These are phyloP conservation scores for Motacilla alba DNA, from an alignment of 2,113 vertebrate genomes.

Conservation along the genomic window DNA sequence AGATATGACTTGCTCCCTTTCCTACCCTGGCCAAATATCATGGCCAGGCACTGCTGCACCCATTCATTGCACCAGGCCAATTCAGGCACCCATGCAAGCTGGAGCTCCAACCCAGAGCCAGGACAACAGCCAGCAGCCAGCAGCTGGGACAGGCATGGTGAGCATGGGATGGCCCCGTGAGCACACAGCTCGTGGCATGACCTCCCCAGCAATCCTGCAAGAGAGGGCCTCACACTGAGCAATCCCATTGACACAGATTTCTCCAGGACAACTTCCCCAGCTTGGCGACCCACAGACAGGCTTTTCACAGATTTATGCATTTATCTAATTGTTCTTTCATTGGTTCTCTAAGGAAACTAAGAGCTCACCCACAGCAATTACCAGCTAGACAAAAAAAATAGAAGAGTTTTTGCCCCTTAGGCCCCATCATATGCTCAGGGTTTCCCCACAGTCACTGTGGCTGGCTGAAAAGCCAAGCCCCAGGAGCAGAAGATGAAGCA, in stretches of 20 bases:
- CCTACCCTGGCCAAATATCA: not conserved
- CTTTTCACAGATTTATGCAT: not conserved
- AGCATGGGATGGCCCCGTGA: fast-evolving
- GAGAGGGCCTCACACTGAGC: not conserved
- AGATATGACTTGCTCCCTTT: not conserved
- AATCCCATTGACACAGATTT: not conserved
- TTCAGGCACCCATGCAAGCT: not conserved
- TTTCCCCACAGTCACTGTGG: not conserved
- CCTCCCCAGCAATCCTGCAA: not conserved
- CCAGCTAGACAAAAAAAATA: not conserved
- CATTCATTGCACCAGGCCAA: not conserved
- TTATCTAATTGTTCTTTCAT: not conserved
- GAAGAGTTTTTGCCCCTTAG: not conserved
- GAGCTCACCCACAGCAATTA: not conserved
- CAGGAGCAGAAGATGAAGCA: not conserved
- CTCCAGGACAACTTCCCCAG: not conserved
- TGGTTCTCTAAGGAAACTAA: not conserved
- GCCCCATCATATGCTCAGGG: not conserved
- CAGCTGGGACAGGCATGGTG: not conserved
- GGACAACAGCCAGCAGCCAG: not conserved
- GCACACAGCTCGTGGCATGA: fast-evolving
- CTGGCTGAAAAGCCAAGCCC: not conserved
- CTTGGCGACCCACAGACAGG: not conserved
- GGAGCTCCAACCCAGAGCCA: not conserved
- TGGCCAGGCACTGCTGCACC: not conserved